Evolutionary conservation across 2,888 invertebrate species (phyloP).

Genomic region (Sussaba pulchella): DNA sequence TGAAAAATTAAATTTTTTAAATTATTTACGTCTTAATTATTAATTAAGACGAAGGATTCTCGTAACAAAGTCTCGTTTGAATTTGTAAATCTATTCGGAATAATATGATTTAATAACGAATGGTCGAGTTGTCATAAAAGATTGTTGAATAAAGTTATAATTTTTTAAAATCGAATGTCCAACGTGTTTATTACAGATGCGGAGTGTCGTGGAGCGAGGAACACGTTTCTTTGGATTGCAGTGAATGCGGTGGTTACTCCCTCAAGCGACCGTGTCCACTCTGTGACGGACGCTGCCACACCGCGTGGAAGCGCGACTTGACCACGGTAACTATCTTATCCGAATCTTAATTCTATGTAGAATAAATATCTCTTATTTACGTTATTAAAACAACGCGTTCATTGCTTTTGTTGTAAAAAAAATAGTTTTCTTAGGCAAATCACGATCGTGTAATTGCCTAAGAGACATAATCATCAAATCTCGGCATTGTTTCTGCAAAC

Average conservation of each 20-base stretch:
- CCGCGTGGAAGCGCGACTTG: conserved; percentile 91
- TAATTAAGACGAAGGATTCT: neutral
- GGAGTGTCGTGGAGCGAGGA: conserved; percentile 93
- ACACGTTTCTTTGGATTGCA: conserved; percentile 91
- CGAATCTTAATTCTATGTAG: neutral
- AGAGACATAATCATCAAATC: no score
- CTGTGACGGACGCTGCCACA: conserved; percentile 91
- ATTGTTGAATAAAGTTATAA: neutral
- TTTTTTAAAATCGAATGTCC: neutral
- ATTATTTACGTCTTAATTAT: no score
- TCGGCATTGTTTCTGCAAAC: no score
- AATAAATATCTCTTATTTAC: no score
- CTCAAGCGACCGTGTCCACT: conserved; percentile 90
- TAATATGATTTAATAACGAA: no score
- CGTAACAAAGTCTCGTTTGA: neutral
- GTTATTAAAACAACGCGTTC: no score
- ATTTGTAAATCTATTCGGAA: neutral
- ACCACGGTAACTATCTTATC: conserved; percentile 87
- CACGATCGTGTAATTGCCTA: no score
- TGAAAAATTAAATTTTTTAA: no score
- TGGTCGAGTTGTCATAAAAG: no score
- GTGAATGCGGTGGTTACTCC: conserved; percentile 92
- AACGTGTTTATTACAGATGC: conserved; percentile 85
- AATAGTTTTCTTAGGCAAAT: no score
- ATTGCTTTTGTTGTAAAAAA: no score